Base-by-base conservation (phyloP, 2,113 vertebrate species). In the Erythrocercus mccallii region DNA sequence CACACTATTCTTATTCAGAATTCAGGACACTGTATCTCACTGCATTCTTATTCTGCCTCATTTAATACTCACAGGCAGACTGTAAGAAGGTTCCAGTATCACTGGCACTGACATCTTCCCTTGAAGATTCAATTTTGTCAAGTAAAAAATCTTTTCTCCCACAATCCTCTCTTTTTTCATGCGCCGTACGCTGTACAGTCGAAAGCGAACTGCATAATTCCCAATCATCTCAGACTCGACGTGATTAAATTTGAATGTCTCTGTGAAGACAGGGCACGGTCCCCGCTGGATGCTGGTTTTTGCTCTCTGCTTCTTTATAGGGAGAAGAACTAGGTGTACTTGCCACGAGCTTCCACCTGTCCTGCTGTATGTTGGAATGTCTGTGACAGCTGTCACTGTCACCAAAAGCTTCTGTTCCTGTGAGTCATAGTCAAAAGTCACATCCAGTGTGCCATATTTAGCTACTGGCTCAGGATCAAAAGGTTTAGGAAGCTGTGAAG, bases 91-190 rank as follows among this genome's bases (percentile, higher is more conserved):
- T 72, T 99, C 99, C 95, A 99, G 88, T 82, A 98, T 99, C 97
- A 99, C 98, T 30, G 99, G 99, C 94, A 99, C 97, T 44, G 99
- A 99, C 98, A 99, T 98, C 98, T 99, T 99, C 96, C 99, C 99
- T 98, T 99, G 99, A 97, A 99, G 98, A 97, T 99, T 99, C 97
- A 99, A 98, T 98, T 99, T 99, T 92, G 99, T 99, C 98, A 99
- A 98, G 98, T 99, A 99, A 98, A 99, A 99, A 92, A 99, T 97
- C 98, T 99, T 99, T 96, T 99, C 99, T 93, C 99, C 99, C 51
- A 99, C 98, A 97, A 99, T 98, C 97, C 99, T 99, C 97, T 99
- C 99, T 73, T 99, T 99, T 97, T 99, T 99, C 98, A 99, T 98
- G 61, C 99, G 98, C 40, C 99, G 98, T 85, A 99, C 97, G 23